Evolutionary conservation across 92 coral and sea anemone genomes (phyloP).

Genomic region (Zoanthus sociatus): DNA sequence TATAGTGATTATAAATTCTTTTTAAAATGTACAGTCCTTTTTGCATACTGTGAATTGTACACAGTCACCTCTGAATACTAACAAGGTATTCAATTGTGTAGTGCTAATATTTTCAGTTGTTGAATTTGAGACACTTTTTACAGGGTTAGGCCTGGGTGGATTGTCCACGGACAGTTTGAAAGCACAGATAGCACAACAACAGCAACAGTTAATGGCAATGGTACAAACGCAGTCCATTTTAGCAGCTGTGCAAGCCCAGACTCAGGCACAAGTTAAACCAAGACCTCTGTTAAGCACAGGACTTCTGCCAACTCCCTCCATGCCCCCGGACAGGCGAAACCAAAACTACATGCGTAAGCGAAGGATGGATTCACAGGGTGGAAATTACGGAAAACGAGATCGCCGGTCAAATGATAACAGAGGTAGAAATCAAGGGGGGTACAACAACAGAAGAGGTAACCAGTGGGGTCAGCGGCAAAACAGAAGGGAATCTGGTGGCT

Average conservation of each 20-base stretch:
- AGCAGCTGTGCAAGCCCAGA: constrained; percentile 96
- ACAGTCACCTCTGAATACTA: neutral
- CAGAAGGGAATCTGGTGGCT: constrained; percentile 21
- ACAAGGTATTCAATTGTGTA: neutral
- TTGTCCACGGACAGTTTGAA: constrained; percentile 57
- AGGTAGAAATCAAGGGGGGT: constrained; percentile 52
- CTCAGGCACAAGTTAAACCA: constrained; percentile 65
- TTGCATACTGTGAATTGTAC: too few relatives aligned
- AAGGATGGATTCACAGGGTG: constrained; percentile 60
- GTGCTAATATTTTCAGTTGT: neutral
- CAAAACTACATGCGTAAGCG: constrained; percentile 75
- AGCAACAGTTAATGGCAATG: constrained; percentile 96
- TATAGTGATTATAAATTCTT: too few relatives aligned
- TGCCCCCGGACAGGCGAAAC: constrained; percentile 66
- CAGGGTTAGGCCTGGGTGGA: constrained; percentile 28
- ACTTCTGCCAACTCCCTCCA: constrained; percentile 50
- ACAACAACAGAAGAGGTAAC: constrained; percentile 34
- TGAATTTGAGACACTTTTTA: neutral
- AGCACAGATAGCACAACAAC: constrained; percentile 88
- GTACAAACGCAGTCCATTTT: constrained; percentile 95
- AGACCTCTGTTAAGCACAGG: constrained; percentile 52
- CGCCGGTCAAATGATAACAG: constrained; percentile 54
- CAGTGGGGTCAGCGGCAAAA: constrained; percentile 46
- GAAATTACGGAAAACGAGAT: constrained; percentile 36
- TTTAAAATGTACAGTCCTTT: too few relatives aligned